Conservation (phyloP, 2,797 vertebrate species). For the Huso huso region DNA sequence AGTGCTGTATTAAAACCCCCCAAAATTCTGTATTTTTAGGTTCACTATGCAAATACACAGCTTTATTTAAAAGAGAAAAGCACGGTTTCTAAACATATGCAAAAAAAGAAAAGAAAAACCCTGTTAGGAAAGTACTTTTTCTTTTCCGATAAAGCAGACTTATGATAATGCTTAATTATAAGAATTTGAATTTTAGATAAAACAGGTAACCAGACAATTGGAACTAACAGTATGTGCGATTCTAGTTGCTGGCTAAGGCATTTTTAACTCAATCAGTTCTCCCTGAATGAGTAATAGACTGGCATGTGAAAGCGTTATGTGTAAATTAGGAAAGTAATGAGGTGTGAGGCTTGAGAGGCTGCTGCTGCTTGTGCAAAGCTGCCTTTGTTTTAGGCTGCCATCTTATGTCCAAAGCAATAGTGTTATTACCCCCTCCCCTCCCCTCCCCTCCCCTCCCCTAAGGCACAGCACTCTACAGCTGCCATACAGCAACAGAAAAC, state of each 20-base stretch:
- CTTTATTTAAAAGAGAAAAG: too few relatives aligned
- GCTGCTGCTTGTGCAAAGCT: conserved; percentile 40
- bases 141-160: too few relatives aligned
- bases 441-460: conserved; percentile 39
- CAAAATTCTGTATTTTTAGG: too few relatives aligned
- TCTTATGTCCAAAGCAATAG: conserved; percentile 57
- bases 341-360: conserved; percentile 73
- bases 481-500: too few relatives aligned
- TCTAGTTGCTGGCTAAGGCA: conserved; percentile 24
- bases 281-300: conserved; percentile 75
- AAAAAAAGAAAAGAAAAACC: neutral
- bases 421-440: conserved; percentile 46
- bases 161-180: too few relatives aligned
- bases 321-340: conserved; percentile 80
- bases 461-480: too few relatives aligned
- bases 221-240: neutral
- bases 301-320: conserved; percentile 73
- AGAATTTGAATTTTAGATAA: too few relatives aligned
- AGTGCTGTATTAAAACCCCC: too few relatives aligned
- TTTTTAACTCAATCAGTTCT: conserved; percentile 53
- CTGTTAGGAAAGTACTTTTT: too few relatives aligned
- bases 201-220: neutral
- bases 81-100: neutral
- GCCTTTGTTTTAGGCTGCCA: conserved; percentile 76
- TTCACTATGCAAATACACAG: too few relatives aligned